These are phyloP conservation scores for Astyanax mexicanus DNA, from an alignment of 2,797 vertebrate species.

Conservation along the genomic window DNA sequence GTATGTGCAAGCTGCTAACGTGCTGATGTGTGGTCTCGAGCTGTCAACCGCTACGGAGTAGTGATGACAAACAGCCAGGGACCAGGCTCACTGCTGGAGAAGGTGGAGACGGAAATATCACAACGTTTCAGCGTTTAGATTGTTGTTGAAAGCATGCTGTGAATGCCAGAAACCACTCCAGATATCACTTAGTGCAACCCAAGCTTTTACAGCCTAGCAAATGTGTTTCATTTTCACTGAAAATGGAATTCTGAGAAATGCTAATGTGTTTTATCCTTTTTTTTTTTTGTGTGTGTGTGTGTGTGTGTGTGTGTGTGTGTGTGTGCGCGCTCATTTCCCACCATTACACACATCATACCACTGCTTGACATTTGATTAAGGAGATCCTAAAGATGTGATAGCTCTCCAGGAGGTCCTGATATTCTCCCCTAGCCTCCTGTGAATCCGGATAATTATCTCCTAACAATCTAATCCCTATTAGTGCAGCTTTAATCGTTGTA, in stretches of 20 bases:
- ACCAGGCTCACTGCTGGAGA: constrained; percentile 66
- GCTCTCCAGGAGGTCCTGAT: background rate
- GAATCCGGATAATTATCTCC: constrained; percentile 14
- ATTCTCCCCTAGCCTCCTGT: background rate
- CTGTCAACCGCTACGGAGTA: constrained; percentile 94
- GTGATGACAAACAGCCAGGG: constrained; percentile 86
- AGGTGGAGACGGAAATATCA: background rate
- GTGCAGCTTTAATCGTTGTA: background rate
- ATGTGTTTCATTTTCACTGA: background rate
- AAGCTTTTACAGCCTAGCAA: background rate
- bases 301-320: no score
- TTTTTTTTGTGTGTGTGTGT: no score
- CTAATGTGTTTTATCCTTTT: background rate
- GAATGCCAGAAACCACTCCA: no score
- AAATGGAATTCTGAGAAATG: background rate
- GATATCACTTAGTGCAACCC: background rate
- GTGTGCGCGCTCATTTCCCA: background rate
- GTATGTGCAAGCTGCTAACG: constrained; percentile 70
- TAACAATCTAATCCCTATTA: constrained; percentile 12
- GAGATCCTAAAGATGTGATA: background rate
- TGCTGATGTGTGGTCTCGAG: constrained; percentile 83
- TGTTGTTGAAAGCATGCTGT: background rate
- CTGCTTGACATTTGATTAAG: background rate
- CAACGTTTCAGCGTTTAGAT: background rate
- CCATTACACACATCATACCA: background rate